Conservation (phyloP, 2,113 vertebrate genomes). For the Ictalurus punctatus region DNA sequence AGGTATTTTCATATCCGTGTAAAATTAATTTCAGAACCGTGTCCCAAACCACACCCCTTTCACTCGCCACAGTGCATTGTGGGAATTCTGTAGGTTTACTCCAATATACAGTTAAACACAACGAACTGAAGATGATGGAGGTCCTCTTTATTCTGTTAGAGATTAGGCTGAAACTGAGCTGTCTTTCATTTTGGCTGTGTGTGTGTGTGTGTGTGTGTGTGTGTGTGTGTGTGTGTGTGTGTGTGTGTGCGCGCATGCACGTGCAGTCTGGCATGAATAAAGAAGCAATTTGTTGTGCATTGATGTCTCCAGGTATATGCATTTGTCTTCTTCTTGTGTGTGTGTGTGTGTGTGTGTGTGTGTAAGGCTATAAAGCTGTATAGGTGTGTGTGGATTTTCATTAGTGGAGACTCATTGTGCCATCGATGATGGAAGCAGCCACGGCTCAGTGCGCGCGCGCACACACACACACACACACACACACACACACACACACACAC, state of each 20-base stretch:
- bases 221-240: conserved; percentile 25
- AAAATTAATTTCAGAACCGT: background rate
- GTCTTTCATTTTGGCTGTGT: background rate
- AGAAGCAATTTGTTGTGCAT: background rate
- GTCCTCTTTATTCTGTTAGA: background rate
- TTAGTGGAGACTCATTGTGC: conserved; percentile 44
- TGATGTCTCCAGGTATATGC: background rate
- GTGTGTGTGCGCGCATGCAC: conserved; percentile 14
- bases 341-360: conserved; percentile 32
- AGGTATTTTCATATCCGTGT: background rate
- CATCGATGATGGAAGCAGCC: background rate
- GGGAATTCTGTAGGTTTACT: background rate
- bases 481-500: conserved; percentile 16
- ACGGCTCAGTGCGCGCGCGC: too few relatives aligned
- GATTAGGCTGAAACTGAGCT: background rate
- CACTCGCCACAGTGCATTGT: background rate
- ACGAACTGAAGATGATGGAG: background rate
- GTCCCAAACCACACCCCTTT: background rate
- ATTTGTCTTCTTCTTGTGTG: conserved; percentile 1
- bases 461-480: conserved; percentile 19
- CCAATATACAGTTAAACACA: background rate
- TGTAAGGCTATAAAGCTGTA: conserved; percentile 28
- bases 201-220: conserved; percentile 26
- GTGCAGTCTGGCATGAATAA: background rate
- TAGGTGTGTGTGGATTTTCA: conserved; percentile 39